These are phyloP conservation scores for Merops nubicus DNA, from an alignment of 2,113 vertebrate genomes.

Conservation along the genomic window DNA sequence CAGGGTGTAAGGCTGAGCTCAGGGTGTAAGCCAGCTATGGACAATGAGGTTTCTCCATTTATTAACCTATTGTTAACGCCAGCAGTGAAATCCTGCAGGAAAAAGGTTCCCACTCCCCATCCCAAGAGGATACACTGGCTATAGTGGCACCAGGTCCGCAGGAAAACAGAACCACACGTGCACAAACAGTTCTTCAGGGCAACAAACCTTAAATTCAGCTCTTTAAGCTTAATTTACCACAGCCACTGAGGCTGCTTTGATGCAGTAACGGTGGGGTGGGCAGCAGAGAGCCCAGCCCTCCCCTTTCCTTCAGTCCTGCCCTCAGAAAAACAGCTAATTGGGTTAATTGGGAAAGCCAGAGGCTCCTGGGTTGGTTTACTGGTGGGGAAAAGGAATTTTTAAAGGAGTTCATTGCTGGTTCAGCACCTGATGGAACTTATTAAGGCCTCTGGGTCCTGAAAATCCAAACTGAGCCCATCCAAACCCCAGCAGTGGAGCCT, in stretches of 20 bases:
- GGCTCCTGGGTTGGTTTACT: neutral
- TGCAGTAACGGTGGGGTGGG: rapidly evolving
- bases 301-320: neutral
- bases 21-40: neutral
- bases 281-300: neutral
- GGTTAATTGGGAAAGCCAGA: neutral
- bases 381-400: neutral
- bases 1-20: neutral
- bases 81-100: neutral
- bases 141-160: rapidly evolving
- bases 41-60: neutral
- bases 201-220: neutral
- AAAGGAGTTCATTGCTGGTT: neutral
- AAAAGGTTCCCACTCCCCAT: neutral
- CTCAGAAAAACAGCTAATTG: neutral
- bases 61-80: neutral
- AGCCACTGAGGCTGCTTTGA: neutral
- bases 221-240: neutral
- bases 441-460: neutral
- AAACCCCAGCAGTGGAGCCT: neutral
- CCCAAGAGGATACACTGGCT: rapidly evolving
- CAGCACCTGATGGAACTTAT: neutral
- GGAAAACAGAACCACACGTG: rapidly evolving
- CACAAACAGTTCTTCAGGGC: no score
- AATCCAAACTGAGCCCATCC: neutral